These are phyloP conservation scores for Syrista parreyssii DNA, from an alignment of 2,888 invertebrate species.

Conservation along the genomic window DNA sequence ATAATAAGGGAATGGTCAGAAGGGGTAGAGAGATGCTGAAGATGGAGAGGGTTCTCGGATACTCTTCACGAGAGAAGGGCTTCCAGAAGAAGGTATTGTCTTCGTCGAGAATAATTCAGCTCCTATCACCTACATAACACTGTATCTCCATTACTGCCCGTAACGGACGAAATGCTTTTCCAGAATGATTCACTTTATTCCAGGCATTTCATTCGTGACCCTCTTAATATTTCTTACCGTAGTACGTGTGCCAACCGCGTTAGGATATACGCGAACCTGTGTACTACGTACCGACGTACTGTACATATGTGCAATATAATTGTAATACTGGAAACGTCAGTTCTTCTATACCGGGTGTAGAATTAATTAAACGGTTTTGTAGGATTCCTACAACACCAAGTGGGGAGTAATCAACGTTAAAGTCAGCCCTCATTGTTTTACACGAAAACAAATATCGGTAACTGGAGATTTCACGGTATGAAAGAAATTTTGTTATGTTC, in stretches of 20 bases:
- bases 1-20: neutral
- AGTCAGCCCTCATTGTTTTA: slow-evolving; percentile 47
- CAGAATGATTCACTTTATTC: neutral
- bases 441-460: slow-evolving; percentile 1
- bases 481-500: neutral
- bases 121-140: neutral
- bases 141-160: neutral
- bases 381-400: slow-evolving; percentile 17
- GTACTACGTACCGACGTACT: neutral
- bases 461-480: neutral
- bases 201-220: neutral
- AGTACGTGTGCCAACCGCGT: neutral
- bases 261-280: neutral
- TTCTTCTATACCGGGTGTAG: slow-evolving; percentile 43
- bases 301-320: slow-evolving; percentile 23
- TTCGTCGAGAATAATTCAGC: neutral
- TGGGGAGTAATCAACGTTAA: slow-evolving; percentile 44
- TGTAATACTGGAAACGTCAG: slow-evolving; percentile 38
- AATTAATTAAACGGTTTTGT: slow-evolving; percentile 54
- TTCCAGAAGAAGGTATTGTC: neutral
- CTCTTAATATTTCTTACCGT: neutral
- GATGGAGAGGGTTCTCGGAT: neutral
- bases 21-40: neutral
- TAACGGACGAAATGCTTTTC: neutral
- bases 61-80: neutral